Percentiles rank a stretch among this genome's conserved stretches.
phyloP scores from a whole-genome alignment of 2,113 vertebrate species.

The Oncorhynchus tshawytscha region DNA sequence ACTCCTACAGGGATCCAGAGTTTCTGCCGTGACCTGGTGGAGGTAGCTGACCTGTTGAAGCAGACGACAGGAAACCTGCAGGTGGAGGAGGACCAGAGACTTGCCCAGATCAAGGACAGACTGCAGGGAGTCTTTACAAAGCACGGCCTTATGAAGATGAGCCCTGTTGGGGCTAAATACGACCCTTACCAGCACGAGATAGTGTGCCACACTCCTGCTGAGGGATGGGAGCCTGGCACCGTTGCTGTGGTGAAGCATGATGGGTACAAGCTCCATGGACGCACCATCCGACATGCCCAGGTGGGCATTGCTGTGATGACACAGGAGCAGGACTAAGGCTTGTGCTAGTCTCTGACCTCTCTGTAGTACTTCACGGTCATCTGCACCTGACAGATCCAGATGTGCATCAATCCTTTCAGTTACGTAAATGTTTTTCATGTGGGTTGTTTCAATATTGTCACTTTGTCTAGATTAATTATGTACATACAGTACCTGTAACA shows the following conservation, averaged over 20 bases:
- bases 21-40: conserved; percentile 77
- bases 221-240: conserved; percentile 76
- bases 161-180: conserved; percentile 77
- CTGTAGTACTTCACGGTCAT: no score
- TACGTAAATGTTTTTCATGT: no score
- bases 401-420: no score
- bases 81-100: conserved; percentile 43
- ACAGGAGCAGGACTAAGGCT: conserved; percentile 59
- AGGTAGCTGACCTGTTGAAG: conserved; percentile 84
- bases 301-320: conserved; percentile 83
- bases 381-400: no score
- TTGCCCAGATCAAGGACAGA: conserved; percentile 71
- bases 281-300: conserved; percentile 82
- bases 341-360: no score
- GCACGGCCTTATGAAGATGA: conserved; percentile 85
- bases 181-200: conserved; percentile 86
- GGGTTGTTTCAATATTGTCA: no score
- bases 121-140: conserved; percentile 82
- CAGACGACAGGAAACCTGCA: conserved; percentile 62
- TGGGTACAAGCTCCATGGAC: conserved; percentile 85
- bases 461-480: no score
- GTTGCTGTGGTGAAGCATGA: conserved; percentile 80
- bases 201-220: conserved; percentile 79
- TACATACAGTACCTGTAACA: no score
- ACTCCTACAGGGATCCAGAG: conserved; percentile 2